A percentile compares a stretch with the other conserved stretches of the same genome.
Conservation (phyloP, 2,888 invertebrate genomes). For the Pristionchus mayeri region DNA sequence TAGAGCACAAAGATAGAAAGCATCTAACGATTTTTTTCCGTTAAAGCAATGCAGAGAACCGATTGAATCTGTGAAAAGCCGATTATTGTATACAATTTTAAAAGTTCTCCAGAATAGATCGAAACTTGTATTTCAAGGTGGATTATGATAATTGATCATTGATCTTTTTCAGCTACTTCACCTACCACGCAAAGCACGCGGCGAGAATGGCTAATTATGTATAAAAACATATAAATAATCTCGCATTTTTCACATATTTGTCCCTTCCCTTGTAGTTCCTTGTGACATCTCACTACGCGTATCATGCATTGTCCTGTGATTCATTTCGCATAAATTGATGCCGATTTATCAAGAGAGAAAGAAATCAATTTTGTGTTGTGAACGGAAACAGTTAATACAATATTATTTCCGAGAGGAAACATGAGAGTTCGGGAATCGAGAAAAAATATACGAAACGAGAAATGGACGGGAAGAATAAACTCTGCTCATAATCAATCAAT, state of each 20-base stretch:
- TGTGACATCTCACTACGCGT: not conserved
- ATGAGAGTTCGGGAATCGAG: not conserved
- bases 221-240: not conserved
- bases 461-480: not conserved
- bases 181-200: constrained; percentile 26
- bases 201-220: constrained; percentile 38
- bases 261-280: too few species aligned
- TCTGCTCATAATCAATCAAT: constrained; percentile 37
- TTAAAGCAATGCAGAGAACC: too few species aligned
- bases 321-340: not conserved
- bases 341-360: not conserved
- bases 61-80: not conserved
- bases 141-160: not conserved
- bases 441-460: not conserved
- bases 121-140: too few species aligned
- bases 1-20: too few species aligned
- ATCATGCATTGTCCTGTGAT: not conserved
- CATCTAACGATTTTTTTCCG: too few species aligned
- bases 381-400: not conserved
- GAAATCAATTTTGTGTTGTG: not conserved
- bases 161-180: constrained; percentile 45
- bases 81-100: not conserved
- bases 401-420: not conserved
- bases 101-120: too few species aligned
- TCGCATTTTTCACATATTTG: not conserved